A percentile compares a stretch with the other conserved stretches of the same genome.
phyloP scores from a whole-genome alignment of 1,140 invertebrate genomes.

The Sarcophaga peregrina region DNA sequence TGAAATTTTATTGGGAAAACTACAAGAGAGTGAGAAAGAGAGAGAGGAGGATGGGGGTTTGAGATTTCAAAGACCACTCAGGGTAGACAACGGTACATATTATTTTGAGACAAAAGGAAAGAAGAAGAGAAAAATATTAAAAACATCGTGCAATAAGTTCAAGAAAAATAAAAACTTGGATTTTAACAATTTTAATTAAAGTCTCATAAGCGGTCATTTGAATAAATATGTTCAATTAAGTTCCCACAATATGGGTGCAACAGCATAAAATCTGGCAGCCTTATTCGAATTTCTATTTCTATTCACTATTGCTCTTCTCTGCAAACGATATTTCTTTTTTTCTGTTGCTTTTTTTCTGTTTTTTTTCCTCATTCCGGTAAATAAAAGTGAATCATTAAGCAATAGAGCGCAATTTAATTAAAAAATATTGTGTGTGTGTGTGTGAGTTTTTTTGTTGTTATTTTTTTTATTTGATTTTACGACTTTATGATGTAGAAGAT shows the following conservation, averaged over 20 bases:
- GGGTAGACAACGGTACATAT: too few relatives aligned
- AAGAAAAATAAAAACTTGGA: too few relatives aligned
- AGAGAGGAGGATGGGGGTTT: too few relatives aligned
- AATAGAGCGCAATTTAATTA: constrained; percentile 38
- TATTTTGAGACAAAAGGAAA: too few relatives aligned
- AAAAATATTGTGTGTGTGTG: neutral
- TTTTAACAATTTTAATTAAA: too few relatives aligned
- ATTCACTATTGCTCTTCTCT: neutral
- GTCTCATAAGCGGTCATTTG: too few relatives aligned
- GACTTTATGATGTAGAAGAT: constrained; percentile 13
- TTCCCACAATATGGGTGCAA: neutral
- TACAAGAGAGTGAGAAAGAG: too few relatives aligned
- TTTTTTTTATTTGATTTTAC: neutral
- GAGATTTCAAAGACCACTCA: too few relatives aligned
- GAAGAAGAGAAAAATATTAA: too few relatives aligned
- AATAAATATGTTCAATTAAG: too few relatives aligned
- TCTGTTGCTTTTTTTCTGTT: constrained; percentile 12
- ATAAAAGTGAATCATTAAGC: constrained; percentile 33
- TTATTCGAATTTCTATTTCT: constrained; percentile 15
- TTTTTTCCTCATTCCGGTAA: constrained; percentile 26
- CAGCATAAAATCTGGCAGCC: neutral
- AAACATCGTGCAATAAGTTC: too few relatives aligned
- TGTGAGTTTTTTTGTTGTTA: neutral
- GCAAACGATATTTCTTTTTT: neutral
- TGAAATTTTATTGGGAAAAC: too few relatives aligned